These are phyloP conservation scores for Semnopithecus entellus DNA, from an alignment of 2,113 vertebrate species.

Conservation along the genomic window DNA sequence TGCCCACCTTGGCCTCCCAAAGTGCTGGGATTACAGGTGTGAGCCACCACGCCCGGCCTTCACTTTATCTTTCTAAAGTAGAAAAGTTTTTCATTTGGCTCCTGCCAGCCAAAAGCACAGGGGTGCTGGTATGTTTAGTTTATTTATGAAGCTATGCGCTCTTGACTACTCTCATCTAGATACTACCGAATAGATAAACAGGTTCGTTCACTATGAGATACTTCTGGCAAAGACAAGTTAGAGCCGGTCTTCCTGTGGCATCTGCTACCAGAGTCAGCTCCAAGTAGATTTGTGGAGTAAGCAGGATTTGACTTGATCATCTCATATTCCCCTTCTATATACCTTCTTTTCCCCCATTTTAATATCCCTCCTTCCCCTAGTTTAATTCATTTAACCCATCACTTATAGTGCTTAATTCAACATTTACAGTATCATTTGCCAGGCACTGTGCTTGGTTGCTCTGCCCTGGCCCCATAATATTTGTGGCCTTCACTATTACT, in stretches of 20 bases:
- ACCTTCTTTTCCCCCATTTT: background rate
- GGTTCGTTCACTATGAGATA: background rate
- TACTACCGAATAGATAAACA: background rate
- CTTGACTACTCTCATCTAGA: background rate
- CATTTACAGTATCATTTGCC: background rate
- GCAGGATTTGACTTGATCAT: background rate
- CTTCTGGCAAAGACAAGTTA: background rate
- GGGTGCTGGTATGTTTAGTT: background rate
- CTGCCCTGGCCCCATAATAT: background rate
- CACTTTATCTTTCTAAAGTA: conserved; percentile 7
- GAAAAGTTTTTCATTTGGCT: conserved; percentile 30
- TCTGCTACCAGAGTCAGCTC: background rate
- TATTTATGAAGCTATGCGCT: background rate
- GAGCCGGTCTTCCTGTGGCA: background rate
- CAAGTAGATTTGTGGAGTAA: background rate
- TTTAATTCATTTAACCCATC: background rate
- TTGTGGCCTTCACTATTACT: background rate
- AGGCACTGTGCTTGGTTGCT: background rate
- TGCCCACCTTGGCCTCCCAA: too few relatives aligned
- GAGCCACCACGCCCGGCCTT: background rate
- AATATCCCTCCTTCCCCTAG: background rate
- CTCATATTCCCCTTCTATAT: background rate
- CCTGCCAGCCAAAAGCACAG: background rate
- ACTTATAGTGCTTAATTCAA: background rate
- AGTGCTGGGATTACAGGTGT: too few relatives aligned